Evolutionary conservation across 2,113 vertebrate species (phyloP).

Genomic region (Ciconia boyciana): DNA sequence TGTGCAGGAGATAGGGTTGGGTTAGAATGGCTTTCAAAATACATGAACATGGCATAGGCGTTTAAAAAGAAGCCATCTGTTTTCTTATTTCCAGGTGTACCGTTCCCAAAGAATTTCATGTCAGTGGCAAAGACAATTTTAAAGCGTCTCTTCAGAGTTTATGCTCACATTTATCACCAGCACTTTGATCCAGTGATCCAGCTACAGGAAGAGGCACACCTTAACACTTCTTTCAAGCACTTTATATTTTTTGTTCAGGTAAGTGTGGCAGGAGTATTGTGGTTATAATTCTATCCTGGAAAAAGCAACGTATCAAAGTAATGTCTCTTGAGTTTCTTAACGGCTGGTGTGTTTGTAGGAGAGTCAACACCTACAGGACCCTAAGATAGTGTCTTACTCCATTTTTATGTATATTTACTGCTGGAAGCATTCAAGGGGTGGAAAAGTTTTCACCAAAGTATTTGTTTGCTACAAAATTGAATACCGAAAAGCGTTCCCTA

Average conservation of each 20-base stretch:
- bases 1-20: not conserved
- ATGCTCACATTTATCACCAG: slow-evolving; percentile 85
- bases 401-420: not conserved
- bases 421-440: not conserved
- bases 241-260: slow-evolving; percentile 88
- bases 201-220: slow-evolving; percentile 84
- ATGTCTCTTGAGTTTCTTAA: not conserved
- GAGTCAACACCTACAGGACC: not conserved
- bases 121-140: slow-evolving; percentile 85
- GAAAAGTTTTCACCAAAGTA: not conserved
- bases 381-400: no score
- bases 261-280: not conserved
- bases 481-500: not conserved
- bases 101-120: slow-evolving; percentile 85
- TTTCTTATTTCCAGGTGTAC: slow-evolving; percentile 69
- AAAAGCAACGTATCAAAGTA: not conserved
- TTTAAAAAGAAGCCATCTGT: not conserved
- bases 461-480: not conserved
- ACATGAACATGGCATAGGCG: rapidly evolving
- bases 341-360: not conserved
- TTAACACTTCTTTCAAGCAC: slow-evolving; percentile 87
- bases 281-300: not conserved
- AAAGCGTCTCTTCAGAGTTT: slow-evolving; percentile 83
- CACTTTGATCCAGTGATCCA: slow-evolving; percentile 85
- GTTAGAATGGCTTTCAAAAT: not conserved